Evolutionary conservation across 2,113 vertebrate species (phyloP).

Genomic region (Oncorhynchus nerka): DNA sequence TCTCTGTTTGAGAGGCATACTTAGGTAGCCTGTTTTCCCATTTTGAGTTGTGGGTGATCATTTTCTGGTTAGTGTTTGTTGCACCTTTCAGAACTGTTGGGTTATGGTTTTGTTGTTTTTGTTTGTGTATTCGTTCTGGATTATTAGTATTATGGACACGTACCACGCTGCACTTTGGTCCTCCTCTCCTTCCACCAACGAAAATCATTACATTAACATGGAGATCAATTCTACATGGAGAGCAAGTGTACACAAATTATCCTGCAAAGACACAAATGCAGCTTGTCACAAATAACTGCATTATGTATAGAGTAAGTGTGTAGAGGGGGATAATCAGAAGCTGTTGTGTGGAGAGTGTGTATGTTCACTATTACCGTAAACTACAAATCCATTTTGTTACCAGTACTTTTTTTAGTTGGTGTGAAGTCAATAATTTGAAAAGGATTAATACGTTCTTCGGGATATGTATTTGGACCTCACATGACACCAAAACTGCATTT

Average conservation of each 20-base stretch:
- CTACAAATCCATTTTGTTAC: background rate
- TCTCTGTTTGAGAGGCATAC: too few species aligned
- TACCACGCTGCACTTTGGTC: too few species aligned
- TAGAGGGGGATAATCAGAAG: background rate
- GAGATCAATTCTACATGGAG: slow-evolving; percentile 27
- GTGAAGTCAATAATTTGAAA: slow-evolving; percentile 5
- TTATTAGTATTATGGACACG: too few species aligned
- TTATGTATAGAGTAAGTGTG: background rate
- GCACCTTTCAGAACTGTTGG: too few species aligned
- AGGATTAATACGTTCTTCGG: background rate
- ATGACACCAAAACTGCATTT: slow-evolving; percentile 35
- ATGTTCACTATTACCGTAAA: background rate
- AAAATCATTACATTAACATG: background rate
- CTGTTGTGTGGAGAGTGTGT: background rate
- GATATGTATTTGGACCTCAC: slow-evolving; percentile 30
- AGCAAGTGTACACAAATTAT: slow-evolving; percentile 30
- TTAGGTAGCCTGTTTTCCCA: too few species aligned
- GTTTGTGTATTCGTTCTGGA: too few species aligned
- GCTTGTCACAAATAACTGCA: background rate
- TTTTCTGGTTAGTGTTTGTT: too few species aligned
- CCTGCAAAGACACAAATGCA: background rate
- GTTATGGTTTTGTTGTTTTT: too few species aligned
- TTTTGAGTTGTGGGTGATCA: too few species aligned
- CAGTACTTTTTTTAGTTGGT: background rate
- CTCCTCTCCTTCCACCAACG: too few species aligned